These are phyloP conservation scores for Hylia prasina DNA, from an alignment of 2,113 vertebrate genomes.

Conservation along the genomic window DNA sequence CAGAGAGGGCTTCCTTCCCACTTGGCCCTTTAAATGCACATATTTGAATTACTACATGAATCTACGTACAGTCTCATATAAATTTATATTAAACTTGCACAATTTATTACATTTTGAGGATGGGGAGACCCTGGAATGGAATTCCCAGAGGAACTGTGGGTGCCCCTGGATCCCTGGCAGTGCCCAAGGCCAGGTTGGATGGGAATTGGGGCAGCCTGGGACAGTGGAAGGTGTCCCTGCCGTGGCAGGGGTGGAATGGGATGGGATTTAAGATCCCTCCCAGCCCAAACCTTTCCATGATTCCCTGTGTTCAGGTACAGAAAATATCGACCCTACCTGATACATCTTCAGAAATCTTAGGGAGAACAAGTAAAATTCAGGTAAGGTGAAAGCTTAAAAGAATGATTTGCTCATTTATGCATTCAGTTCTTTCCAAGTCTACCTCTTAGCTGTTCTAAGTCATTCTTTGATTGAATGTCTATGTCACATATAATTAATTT, in stretches of 20 bases:
- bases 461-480: neutral
- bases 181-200: neutral
- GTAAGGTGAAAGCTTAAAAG: neutral
- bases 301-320: neutral
- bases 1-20: neutral
- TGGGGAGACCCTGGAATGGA: neutral
- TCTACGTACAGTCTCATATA: too few species aligned
- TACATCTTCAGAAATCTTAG: neutral
- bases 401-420: neutral
- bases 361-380: neutral
- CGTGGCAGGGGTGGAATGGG: neutral
- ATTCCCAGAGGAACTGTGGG: neutral
- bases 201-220: neutral
- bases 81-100: neutral
- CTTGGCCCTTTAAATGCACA: neutral
- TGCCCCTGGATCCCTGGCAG: neutral
- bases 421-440: neutral
- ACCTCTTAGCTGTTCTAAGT: neutral
- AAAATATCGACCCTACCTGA: neutral
- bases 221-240: neutral
- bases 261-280: rapidly evolving
- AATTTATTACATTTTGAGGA: neutral
- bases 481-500: neutral
- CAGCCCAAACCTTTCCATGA: neutral
- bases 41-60: neutral